Percentiles rank a stretch among this genome's conserved stretches.
These are phyloP conservation scores for Saccopteryx leptura DNA, from an alignment of 2,113 vertebrate species.

Conservation along the genomic window DNA sequence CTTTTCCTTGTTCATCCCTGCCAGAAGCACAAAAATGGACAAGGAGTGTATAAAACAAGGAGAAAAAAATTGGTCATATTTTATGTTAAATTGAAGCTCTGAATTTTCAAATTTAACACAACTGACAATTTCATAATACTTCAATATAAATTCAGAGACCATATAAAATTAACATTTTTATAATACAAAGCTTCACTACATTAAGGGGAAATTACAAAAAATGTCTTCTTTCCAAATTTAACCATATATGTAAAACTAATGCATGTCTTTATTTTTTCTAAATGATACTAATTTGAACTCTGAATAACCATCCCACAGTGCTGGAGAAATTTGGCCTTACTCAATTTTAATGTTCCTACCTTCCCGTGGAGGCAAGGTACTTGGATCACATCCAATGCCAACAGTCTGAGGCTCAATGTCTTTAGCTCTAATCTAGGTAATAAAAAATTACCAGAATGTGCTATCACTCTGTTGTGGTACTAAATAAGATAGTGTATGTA, in stretches of 20 bases:
- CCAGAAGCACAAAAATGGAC: background rate
- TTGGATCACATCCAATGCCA: background rate
- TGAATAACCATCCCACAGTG: background rate
- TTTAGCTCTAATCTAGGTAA: background rate
- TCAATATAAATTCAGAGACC: background rate
- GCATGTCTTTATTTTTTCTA: background rate
- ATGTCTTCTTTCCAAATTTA: background rate
- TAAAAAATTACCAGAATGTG: background rate
- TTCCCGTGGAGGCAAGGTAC: background rate
- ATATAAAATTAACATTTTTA: background rate
- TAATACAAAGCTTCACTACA: background rate
- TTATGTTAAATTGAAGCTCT: background rate
- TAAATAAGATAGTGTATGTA: background rate
- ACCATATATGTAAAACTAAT: background rate
- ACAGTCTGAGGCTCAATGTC: background rate
- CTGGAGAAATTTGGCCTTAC: background rate
- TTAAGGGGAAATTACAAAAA: background rate
- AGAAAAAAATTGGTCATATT: background rate
- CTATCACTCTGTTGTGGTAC: background rate
- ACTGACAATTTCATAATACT: background rate
- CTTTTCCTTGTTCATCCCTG: background rate
- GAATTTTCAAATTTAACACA: background rate
- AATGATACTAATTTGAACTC: background rate
- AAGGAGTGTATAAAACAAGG: background rate
- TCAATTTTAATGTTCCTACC: background rate